These are phyloP conservation scores for Thalassoma bifasciatum DNA, from an alignment of 2,113 vertebrate species.

Conservation along the genomic window DNA sequence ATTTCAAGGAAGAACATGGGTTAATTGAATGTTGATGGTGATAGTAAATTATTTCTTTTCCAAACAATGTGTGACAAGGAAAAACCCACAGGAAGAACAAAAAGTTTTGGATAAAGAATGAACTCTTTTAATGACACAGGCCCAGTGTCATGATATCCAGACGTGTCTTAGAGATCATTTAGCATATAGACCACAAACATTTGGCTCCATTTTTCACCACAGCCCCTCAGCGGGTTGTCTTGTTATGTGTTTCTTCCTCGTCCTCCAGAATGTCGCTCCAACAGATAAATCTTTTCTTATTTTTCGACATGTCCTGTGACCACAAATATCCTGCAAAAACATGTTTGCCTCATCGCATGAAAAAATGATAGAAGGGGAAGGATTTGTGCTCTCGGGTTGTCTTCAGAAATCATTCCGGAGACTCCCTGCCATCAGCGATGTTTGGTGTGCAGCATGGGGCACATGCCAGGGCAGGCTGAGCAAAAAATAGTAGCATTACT, in stretches of 20 bases:
- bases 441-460: slow-evolving; percentile 44
- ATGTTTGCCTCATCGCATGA: slow-evolving; percentile 46
- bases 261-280: slow-evolving; percentile 3
- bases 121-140: too few species aligned
- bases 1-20: too few species aligned
- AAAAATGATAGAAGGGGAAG: slow-evolving; percentile 9
- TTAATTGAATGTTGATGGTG: too few species aligned
- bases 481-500: slow-evolving; percentile 63
- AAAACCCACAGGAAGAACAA: too few species aligned
- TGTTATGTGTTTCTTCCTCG: background rate
- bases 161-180: background rate
- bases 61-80: background rate
- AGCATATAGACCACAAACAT: background rate
- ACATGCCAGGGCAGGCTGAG: slow-evolving; percentile 35
- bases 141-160: too few species aligned
- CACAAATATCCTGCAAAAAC: slow-evolving; percentile 45
- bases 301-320: slow-evolving; percentile 54
- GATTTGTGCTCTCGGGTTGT: slow-evolving; percentile 46
- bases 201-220: slow-evolving; percentile 9
- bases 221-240: slow-evolving; percentile 6
- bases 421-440: slow-evolving; percentile 52
- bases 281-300: slow-evolving; percentile 20
- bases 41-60: too few species aligned
- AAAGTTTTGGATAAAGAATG: too few species aligned
- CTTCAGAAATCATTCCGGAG: slow-evolving; percentile 54